Evolutionary conservation across 2,888 invertebrate species (phyloP), one percentile per base, ranked within the genome.

Genomic region (Halocaridina rubra): DNA sequence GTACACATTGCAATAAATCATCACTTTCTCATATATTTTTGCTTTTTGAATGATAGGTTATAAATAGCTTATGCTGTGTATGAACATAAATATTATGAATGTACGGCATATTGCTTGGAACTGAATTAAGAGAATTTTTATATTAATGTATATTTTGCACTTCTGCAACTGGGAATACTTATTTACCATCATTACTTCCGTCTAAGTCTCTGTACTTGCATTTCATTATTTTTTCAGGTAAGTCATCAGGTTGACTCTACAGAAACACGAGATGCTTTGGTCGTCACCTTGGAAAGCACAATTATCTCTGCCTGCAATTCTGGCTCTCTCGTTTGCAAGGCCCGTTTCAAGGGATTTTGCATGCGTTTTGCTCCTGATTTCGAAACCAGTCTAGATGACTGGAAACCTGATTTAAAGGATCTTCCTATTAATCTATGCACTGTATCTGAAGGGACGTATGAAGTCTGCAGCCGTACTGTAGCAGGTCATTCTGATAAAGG

Each of bases 381-480:
- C 92, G 98, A 98, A 92, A 96, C 97, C 0, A 96, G 97, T 33
- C 92, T 98, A 89, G 98, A 98, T 90, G 98, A 98, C 91, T 98
- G 98, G 98, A 97, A 97, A 91, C 98, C 98, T 0, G 95, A 96
- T 90, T 79, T 86, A 59, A 94, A 93, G 77, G 96, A 96, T 90
- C 92, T 93, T 13, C 93, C 93, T 84, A 94, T 95, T 81, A 97
- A 97, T 91, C 93, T 97, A 64, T 98, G 99, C 92, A 96, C 97
- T 80, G 99, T 99, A n/a, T 98, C 98, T 10, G 98, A 98, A 91
- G 99, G 99, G 19, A 98, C 98, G 0, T 99, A 98, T 90, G 98
- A 99, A 92, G 97, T 99, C 3, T 98, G 97, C 92, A 97, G 97
- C 88, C 93, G 97, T 86, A 98, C 98, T 0, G 95, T 96, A 78